Percentiles rank a stretch among this genome's conserved stretches.
Conservation (phyloP, 2,888 invertebrate genomes). For the Tortricodes alternella region DNA sequence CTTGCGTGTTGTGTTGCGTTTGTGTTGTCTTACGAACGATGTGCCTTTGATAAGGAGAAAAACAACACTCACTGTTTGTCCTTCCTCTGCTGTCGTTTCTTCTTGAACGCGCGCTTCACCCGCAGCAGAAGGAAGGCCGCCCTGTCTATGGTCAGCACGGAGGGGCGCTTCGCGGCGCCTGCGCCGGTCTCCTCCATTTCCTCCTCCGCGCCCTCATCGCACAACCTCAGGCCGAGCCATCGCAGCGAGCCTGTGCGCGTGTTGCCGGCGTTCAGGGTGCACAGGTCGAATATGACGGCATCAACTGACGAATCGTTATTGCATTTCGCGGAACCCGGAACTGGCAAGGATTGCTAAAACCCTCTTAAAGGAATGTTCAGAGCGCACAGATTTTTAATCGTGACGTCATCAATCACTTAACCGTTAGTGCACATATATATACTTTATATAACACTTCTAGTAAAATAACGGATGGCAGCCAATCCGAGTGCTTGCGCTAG, state of each 20-base stretch:
- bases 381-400: no score
- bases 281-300: background rate
- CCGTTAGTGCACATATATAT: no score
- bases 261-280: constrained; percentile 38
- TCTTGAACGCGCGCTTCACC: constrained; percentile 95
- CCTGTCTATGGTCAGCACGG: constrained; percentile 91
- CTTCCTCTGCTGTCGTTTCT: constrained; percentile 93
- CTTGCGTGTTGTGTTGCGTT: no score
- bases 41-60: background rate
- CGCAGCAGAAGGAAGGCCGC: constrained; percentile 94
- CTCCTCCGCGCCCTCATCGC: constrained; percentile 76
- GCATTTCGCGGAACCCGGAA: background rate
- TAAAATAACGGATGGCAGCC: no score
- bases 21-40: no score
- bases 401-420: no score
- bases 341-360: no score
- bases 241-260: constrained; percentile 71
- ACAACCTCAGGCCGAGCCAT: constrained; percentile 82
- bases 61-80: constrained; percentile 89
- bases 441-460: no score
- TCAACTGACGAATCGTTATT: background rate
- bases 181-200: constrained; percentile 78
- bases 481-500: no score
- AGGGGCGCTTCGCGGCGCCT: constrained; percentile 81
- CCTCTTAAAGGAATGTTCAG: no score